Evolutionary conservation across 2,113 vertebrate genomes (phyloP), one percentile per base, ranked within the genome.

Genomic region (Hoplias malabaricus): DNA sequence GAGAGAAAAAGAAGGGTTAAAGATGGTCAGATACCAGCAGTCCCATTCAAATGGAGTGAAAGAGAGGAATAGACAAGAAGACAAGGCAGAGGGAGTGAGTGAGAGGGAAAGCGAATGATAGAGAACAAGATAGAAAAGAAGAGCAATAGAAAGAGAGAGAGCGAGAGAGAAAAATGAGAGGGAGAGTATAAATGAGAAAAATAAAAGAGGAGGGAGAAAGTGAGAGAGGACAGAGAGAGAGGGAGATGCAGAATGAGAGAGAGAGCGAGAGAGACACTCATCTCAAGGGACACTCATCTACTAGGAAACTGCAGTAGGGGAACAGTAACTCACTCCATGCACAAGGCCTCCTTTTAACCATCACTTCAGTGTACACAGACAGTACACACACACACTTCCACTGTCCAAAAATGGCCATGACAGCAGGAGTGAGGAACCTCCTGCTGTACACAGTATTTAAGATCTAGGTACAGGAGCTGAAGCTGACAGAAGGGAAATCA

Each of bases 41-140:
- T 11, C 40, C 8, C 12, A 11, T 46, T 1, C 42, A 48, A 48
- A 48, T 11, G 5, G 53, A 6, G 4, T 25, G 29, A 83, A 84
- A 61, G 53, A 68, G 38, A 54, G 21, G 14, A 83, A 53, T 82
- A 56, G 75, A 79, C 62, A 77, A 29, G 65, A 43, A 4, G 21
- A 13, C 48, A 38, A 46, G 73, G 29, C 80, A 71, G 13, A 63
- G 21, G 36, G 36, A 65, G 27, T 29, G 13, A 79, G 66, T 34
- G 66, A 82, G 62, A 82, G 75, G 80, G 72, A 46, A 66, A 69
- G 72, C 57, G 31, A 36, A 13, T 31, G 33, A 67, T 75, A 23
- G 42, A 79, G 71, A 63, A 12, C 11, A 42, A 76, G 59, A 73
- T 29, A 86, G 73, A 82, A 63, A 27, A 43, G 66, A 16, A 68